Conservation (phyloP, 2,113 vertebrate genomes). For the Chlorodrepanis virens region DNA sequence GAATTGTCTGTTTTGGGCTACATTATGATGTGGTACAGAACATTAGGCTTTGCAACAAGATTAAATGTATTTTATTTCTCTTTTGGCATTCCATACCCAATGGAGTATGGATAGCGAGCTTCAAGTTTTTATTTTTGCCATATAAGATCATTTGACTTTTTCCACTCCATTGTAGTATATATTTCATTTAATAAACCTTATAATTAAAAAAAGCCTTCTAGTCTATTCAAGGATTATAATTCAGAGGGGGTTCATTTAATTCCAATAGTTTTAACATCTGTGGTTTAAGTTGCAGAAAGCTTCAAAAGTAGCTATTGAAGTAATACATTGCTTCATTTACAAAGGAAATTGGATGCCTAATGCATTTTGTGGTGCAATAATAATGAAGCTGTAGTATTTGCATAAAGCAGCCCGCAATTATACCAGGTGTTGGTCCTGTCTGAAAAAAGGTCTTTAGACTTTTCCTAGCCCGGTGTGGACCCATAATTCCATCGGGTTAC, state of each 20-base stretch:
- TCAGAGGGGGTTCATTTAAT: conserved; percentile 4
- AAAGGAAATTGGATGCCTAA: conserved; percentile 4
- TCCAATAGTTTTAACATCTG: conserved; percentile 36
- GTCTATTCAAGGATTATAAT: neutral
- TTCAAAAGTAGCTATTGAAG: conserved; percentile 7
- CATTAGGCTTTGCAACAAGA: conserved; percentile 6
- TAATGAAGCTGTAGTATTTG: neutral
- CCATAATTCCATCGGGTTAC: neutral
- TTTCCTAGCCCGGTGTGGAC: neutral
- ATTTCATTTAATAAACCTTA: conserved; percentile 23
- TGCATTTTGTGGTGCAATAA: neutral
- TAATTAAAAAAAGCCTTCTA: neutral
- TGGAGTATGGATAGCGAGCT: neutral
- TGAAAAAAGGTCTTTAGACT: neutral
- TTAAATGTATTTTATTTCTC: neutral
- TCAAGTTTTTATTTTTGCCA: conserved; percentile 2
- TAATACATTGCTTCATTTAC: conserved; percentile 27
- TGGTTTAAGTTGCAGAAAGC: neutral
- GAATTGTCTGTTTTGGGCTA: neutral
- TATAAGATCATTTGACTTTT: neutral
- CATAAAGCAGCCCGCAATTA: neutral
- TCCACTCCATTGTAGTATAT: neutral
- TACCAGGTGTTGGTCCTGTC: neutral
- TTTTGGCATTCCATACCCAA: neutral
- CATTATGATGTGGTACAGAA: neutral